A percentile compares a stretch with the other conserved stretches of the same genome.
These are phyloP conservation scores for Helleia helle DNA, from an alignment of 2,888 invertebrate genomes.

Conservation along the genomic window DNA sequence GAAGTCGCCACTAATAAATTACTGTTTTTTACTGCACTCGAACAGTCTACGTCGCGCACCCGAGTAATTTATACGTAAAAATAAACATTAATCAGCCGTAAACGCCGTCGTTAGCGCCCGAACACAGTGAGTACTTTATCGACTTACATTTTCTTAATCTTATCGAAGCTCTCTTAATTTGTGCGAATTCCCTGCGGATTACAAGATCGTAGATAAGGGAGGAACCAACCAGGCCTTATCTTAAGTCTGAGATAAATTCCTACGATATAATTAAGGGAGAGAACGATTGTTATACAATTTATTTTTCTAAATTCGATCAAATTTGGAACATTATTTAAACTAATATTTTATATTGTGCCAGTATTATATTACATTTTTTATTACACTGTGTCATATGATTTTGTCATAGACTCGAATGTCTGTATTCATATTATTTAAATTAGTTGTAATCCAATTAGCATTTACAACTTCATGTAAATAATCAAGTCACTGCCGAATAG, in stretches of 20 bases:
- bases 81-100: constrained; percentile 67
- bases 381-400: no score
- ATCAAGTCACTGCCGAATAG: constrained; percentile 10
- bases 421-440: constrained; percentile 12
- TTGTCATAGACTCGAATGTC: no score
- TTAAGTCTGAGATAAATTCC: constrained; percentile 12
- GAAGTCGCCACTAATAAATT: constrained; percentile 77
- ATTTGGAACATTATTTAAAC: constrained; percentile 1
- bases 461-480: constrained; percentile 18
- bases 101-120: constrained; percentile 61
- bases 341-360: no score
- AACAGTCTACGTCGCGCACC: constrained; percentile 72
- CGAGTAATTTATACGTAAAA: constrained; percentile 69
- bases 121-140: constrained; percentile 65
- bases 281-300: constrained; percentile 24
- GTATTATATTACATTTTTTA: no score
- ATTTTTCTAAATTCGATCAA: constrained; percentile 1
- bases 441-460: constrained; percentile 15
- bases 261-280: constrained; percentile 25
- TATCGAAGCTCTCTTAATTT: constrained; percentile 46
- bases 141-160: constrained; percentile 41
- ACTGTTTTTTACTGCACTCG: constrained; percentile 70
- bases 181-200: constrained; percentile 13
- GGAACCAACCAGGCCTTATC: constrained; percentile 11
- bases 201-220: constrained; percentile 15